These are phyloP conservation scores for Cheilosia urbana DNA, from an alignment of 2,888 invertebrate species.

Conservation along the genomic window DNA sequence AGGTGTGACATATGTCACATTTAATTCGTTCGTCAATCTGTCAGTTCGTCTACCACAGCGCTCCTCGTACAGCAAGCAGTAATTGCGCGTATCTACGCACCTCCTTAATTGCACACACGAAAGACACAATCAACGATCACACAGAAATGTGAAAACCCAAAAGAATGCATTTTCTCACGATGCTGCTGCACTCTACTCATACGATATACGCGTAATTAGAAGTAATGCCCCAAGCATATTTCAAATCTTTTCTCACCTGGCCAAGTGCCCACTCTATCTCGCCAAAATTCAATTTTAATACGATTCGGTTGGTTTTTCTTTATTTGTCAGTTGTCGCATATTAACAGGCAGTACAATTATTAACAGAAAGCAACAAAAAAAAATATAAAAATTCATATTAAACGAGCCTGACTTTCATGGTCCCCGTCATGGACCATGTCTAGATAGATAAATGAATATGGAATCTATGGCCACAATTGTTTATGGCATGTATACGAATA, in stretches of 20 bases:
- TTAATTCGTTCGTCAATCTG: constrained; percentile 54
- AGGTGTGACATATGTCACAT: constrained; percentile 74
- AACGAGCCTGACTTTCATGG: constrained; percentile 46
- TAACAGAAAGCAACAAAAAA: constrained; percentile 33
- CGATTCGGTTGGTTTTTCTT: constrained; percentile 19
- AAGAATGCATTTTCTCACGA: constrained; percentile 74
- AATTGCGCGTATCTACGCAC: constrained; percentile 39
- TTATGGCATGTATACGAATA: constrained; percentile 56
- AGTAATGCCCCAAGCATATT: constrained; percentile 53
- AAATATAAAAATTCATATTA: neutral
- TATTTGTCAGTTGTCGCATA: constrained; percentile 50
- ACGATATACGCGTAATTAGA: constrained; percentile 30
- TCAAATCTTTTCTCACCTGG: constrained; percentile 72
- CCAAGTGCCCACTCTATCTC: constrained; percentile 15
- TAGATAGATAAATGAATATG: constrained; percentile 55
- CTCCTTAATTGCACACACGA: constrained; percentile 58
- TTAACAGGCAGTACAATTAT: constrained; percentile 73
- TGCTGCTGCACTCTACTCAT: constrained; percentile 6
- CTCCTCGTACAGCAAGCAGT: neutral
- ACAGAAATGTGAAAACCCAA: constrained; percentile 56
- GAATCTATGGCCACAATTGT: constrained; percentile 66
- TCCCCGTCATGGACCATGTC: constrained; percentile 54
- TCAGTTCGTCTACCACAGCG: constrained; percentile 9
- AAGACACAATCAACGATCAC: neutral
- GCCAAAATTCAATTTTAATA: constrained; percentile 65